Base-by-base conservation (phyloP, 1,140 invertebrate species). In the Colletes latitarsis region DNA sequence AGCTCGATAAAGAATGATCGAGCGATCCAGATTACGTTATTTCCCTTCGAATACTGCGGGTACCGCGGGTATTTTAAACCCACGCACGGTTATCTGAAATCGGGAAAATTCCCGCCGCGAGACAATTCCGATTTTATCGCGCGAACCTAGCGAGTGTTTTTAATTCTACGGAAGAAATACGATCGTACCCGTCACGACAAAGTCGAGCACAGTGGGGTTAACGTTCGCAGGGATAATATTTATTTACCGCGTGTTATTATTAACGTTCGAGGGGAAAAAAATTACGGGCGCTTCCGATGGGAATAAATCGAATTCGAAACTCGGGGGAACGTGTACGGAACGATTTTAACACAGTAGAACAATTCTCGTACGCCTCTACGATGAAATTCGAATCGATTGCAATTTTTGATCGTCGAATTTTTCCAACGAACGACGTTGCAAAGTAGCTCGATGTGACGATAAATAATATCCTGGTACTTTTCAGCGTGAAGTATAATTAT, bases 1-100 rank as follows among this genome's bases (percentile, higher is more conserved):
- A 21, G 53, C 21, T 72, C 73, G 82, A 72, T 69, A 72, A 81
- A 55, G 72, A 62, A 77, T 77, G 67, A 81, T 81, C 74, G 73
- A 55, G 41, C 14, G 66, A 70, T 77, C 53, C 46, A 30, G 74
- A 69, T 77, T 58, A 60, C n/a, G 58, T 39, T 69, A 55, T 30
- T 55, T 39, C 43, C 43, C 30, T 63, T 74, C 60, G 71, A 63
- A 63, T 73, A 30, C 41, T n/a, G 30, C 19, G 9, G 39, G 39
- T 4, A 41, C 19, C 15, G 57, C 6, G 41, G 30, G n/a, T 41
- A n/a, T 60, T 72, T 72, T 52, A 73, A 63, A 63, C 3, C 57
- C 19, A 10, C 55, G 6, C 41, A 3, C 43, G 43, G 19, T 52
- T 73, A 73, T 63, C 71, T 63, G 19, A 21, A 53, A 68, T 41